These are phyloP conservation scores for Euglossa dilemma DNA, from an alignment of 1,140 invertebrate species.

Conservation along the genomic window DNA sequence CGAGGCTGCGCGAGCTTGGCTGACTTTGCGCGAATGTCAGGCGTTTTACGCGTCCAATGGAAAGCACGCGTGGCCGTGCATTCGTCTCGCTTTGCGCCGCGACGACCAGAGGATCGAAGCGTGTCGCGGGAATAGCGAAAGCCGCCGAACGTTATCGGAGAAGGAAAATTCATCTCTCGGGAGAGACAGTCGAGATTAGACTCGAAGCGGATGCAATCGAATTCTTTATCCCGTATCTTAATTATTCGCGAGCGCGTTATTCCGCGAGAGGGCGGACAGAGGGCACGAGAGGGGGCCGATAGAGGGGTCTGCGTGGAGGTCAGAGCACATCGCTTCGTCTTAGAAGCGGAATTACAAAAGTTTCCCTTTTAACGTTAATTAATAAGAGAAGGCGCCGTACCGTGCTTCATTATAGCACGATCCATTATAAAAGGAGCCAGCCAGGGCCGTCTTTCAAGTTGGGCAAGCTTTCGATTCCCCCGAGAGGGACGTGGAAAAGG, in stretches of 20 bases:
- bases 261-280: slow-evolving; percentile 26
- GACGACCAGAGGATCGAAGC: neutral
- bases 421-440: slow-evolving; percentile 60
- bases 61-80: neutral
- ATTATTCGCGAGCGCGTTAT: slow-evolving; percentile 22
- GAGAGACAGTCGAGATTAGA: too few relatives aligned
- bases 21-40: neutral
- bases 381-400: slow-evolving; percentile 62
- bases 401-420: slow-evolving; percentile 62
- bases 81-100: neutral
- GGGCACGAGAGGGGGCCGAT: too few relatives aligned
- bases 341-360: slow-evolving; percentile 66
- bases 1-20: neutral
- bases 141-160: neutral
- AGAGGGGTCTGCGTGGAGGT: slow-evolving; percentile 34
- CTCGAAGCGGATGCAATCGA: too few relatives aligned
- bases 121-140: neutral
- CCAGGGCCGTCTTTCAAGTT: slow-evolving; percentile 40
- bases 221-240: neutral
- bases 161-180: too few relatives aligned
- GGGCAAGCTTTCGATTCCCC: slow-evolving; percentile 62
- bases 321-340: slow-evolving; percentile 52
- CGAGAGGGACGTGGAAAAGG: slow-evolving; percentile 38
- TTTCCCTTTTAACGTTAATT: slow-evolving; percentile 70
- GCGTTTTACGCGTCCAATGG: neutral